Conservation (phyloP, 1,140 invertebrate species). For the Plodia interpunctella region DNA sequence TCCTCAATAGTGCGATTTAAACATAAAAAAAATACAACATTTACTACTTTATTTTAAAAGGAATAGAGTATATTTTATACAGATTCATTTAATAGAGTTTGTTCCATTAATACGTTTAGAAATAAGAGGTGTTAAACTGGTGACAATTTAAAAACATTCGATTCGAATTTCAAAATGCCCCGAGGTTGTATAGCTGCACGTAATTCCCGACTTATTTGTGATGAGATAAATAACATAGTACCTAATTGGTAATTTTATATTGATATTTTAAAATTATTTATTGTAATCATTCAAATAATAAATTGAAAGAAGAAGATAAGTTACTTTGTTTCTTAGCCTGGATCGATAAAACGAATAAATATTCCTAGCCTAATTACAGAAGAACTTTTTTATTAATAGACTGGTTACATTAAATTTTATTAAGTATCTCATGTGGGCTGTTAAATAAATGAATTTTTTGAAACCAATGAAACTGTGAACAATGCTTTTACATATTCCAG, state of each 20-base stretch:
- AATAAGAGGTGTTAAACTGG: constrained; percentile 49
- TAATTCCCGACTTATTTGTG: constrained; percentile 32
- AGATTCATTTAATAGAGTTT: background rate
- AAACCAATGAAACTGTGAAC: constrained; percentile 1
- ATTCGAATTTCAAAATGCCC: constrained; percentile 59
- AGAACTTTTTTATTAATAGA: background rate
- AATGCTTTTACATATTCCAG: constrained; percentile 14
- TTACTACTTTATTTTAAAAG: background rate
- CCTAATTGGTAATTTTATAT: too few species aligned
- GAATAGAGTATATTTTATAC: background rate
- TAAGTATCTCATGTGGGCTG: background rate
- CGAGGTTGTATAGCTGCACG: constrained; percentile 26
- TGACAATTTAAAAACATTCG: constrained; percentile 70
- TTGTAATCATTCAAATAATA: too few species aligned
- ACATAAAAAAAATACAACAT: background rate
- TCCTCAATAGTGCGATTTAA: background rate
- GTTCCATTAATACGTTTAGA: constrained; percentile 37
- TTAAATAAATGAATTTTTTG: background rate
- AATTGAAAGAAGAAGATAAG: too few species aligned
- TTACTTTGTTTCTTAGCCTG: too few species aligned
- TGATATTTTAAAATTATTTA: background rate
- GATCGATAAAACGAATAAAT: too few species aligned
- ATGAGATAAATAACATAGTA: background rate
- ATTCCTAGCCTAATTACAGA: too few species aligned
- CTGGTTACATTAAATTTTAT: background rate